Evolutionary conservation across 53 echinoderm and acorn worm species (phyloP).

Genomic region (Pentamera pediparva): DNA sequence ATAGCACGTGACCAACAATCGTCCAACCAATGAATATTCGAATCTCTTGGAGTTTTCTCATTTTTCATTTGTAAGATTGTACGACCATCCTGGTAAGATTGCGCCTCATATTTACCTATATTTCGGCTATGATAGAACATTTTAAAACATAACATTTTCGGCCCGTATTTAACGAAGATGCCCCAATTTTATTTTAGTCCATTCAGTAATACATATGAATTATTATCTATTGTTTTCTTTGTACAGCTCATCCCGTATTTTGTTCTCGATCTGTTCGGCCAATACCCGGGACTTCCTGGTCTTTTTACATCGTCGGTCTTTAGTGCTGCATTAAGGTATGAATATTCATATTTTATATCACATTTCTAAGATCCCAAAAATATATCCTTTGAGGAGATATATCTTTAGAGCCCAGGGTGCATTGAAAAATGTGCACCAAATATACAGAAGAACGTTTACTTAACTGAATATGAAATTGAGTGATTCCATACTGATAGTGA

Average conservation of each 20-base stretch:
- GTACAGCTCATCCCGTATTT: constrained; percentile 76
- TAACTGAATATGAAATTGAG: not conserved
- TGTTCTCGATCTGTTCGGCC: constrained; percentile 70
- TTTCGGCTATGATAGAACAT: no score
- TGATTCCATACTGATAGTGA: no score
- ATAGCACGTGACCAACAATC: no score
- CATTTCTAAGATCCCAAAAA: not conserved
- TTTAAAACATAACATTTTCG: no score
- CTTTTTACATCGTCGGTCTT: constrained; percentile 80
- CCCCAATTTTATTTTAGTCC: no score
- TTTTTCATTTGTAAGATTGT: no score
- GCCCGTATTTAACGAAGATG: no score
- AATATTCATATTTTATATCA: not conserved
- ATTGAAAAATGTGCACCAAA: not conserved
- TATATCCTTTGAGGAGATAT: not conserved
- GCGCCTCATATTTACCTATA: no score
- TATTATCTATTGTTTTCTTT: not conserved
- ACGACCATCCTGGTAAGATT: no score
- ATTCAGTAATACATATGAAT: no score
- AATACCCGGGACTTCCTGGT: constrained; percentile 68
- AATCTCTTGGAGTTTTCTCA: no score
- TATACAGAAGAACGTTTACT: not conserved
- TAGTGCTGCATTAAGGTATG: constrained; percentile 81
- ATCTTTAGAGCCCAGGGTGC: not conserved
- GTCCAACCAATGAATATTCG: no score